phyloP scores from a whole-genome alignment of 2,113 vertebrate species.

The Carassius gibelio region DNA sequence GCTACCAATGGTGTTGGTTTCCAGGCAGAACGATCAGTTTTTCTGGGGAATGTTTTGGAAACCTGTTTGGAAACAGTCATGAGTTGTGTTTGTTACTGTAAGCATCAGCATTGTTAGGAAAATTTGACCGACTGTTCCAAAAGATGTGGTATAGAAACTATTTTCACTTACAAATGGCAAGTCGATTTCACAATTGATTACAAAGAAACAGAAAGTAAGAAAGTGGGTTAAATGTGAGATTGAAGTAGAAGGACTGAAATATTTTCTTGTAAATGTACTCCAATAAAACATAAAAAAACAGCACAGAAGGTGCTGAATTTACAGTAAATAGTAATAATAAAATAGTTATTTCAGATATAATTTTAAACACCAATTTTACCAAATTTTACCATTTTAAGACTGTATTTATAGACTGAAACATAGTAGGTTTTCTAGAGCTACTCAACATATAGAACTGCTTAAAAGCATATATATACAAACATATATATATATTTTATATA shows the following conservation, averaged over 20 bases:
- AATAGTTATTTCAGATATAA: too few relatives aligned
- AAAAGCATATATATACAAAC: neutral
- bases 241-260: neutral
- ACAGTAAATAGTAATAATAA: too few relatives aligned
- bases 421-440: too few relatives aligned
- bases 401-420: too few relatives aligned
- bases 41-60: neutral
- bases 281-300: neutral
- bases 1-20: neutral
- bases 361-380: too few relatives aligned
- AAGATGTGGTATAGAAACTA: too few relatives aligned
- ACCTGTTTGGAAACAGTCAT: neutral
- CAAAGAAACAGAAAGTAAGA: neutral
- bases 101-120: neutral
- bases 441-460: too few relatives aligned
- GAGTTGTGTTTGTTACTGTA: neutral
- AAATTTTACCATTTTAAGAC: too few relatives aligned
- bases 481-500: too few relatives aligned
- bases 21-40: neutral
- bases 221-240: neutral
- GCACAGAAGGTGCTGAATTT: too few relatives aligned
- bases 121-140: neutral
- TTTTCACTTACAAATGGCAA: neutral
- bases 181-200: neutral
- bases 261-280: neutral